phyloP scores from a whole-genome alignment of 1,140 invertebrate genomes.

The Hycleus cichorii region DNA sequence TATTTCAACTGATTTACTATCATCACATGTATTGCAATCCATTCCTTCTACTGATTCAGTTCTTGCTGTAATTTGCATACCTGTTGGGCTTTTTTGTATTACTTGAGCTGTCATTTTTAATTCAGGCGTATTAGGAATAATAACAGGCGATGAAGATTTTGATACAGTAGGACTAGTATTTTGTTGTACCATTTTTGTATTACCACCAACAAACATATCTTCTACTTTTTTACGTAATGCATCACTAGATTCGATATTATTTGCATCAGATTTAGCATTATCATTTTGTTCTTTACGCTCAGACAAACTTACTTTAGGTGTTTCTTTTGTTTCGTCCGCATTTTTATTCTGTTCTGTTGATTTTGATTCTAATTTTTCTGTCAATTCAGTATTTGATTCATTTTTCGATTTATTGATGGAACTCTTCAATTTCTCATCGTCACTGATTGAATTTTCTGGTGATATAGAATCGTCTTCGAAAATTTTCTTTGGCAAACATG shows the following conservation, averaged over 20 bases:
- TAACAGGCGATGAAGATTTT: constrained; percentile 28
- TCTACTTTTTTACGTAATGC: no score
- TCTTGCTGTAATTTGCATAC: constrained; percentile 27
- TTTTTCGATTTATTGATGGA: constrained; percentile 32
- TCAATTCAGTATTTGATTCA: constrained; percentile 9
- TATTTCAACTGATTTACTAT: constrained; percentile 52
- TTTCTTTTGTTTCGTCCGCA: constrained; percentile 4
- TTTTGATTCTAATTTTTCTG: constrained; percentile 2
- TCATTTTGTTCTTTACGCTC: neutral
- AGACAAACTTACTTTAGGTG: neutral
- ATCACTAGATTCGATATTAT: constrained; percentile 13
- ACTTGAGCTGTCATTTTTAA: constrained; percentile 39
- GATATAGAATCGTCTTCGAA: constrained; percentile 55
- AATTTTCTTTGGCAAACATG: constrained; percentile 51
- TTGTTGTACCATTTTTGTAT: constrained; percentile 17
- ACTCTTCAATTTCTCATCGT: constrained; percentile 40
- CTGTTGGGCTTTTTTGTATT: constrained; percentile 27
- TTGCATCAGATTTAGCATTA: neutral
- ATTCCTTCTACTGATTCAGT: constrained; percentile 27
- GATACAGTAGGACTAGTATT: constrained; percentile 24
- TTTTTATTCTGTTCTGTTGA: constrained; percentile 1
- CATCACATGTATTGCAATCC: constrained; percentile 42
- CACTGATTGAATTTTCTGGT: constrained; percentile 46
- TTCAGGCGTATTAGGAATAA: constrained; percentile 35
- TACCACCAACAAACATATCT: no score